Evolutionary conservation across 2,113 vertebrate genomes (phyloP), one percentile per base, ranked within the genome.

Genomic region (Phaetusa simplex): DNA sequence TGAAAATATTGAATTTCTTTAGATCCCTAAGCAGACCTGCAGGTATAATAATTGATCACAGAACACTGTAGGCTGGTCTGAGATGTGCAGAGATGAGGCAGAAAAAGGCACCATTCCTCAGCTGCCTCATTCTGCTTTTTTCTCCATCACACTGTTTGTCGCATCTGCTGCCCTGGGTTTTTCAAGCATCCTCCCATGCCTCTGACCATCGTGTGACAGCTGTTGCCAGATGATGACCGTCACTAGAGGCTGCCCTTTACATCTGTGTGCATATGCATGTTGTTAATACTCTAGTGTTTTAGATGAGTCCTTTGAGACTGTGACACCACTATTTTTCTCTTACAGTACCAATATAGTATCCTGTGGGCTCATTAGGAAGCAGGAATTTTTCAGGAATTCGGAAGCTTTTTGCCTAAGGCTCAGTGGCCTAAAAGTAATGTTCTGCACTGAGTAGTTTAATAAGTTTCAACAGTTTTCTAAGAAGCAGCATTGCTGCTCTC

Each of bases 11-110:
- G 93, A 84, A 87, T 97, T 85, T 85, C 66, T 95, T 24, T 10
- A 93, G 93, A 96, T 95, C 82, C 70, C 92, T 85, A 69, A 90
- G 78, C 90, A 91, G 87, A 72, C 66, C 79, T 93, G 66, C 73
- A 94, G 82, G 88, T 96, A 89, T 43, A 89, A 85, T 94, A 94
- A 96, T 77, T 93, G 95, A 96, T 96, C 53, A 85, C 90, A 85
- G 77, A 91, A 43, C 78, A 32, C 1, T 38, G 38, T 50, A 67
- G 47, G 62, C 86, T 91, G 56, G n/a, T 55, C 61, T 67, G 84
- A 91, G 73, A 76, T 85, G 84, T 82, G 69, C 61, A 64, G 73
- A 87, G 55, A 74, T 34, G 91, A 89, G 43, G 73, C 61, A 91
- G 81, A 42, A 85, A 78, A 93, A 93, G 83, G 65, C 18, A 4